Evolutionary conservation across 37 sponge, comb jelly and placozoan species (phyloP), one percentile per base, ranked within the genome.

Genomic region (Halichondria panicea): DNA sequence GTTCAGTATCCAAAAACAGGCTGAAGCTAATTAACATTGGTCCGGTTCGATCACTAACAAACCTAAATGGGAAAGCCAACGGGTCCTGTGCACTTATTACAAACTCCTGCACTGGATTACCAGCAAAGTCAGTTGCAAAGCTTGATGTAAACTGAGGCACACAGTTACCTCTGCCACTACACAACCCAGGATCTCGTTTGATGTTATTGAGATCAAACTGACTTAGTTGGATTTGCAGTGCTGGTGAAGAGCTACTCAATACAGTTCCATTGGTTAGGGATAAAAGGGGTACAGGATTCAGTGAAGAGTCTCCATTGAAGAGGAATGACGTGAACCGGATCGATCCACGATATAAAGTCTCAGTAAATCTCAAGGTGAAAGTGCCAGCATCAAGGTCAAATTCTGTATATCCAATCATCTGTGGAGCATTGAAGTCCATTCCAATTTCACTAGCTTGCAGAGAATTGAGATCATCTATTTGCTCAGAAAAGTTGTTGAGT

Each of bases 101-200:
- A 62, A 86, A 82, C 31, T 66, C 53, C 24, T 70, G 43, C 22
- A 85, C 87, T 60, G 34, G 41, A 71, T 95, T 95, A 4, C 93
- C 96, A 72, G 93, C 93, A 77, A 84, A 88, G 73, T 95, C 96
- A n/a, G 89, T 88, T 8, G 79, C 45, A 46, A 95, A 92, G 25
- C 32, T 70, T 32, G 57, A 32, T 44, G 43, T 53, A 54, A 88
- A 80, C 19, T 53, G 37, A 21, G 93, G 70, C 22, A 75, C 35
- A 66, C 95, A 95, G 65, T 28, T 76, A 28, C 64, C 42, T 7
- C 43, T 19, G 21, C 27, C 13, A 9, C 45, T 46, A 43, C 96
- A 95, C 3, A 95, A 50, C 15, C 28, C 30, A 27, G 25, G 4
- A 4, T 78, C 75, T 8, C 33, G 53, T 50, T 95, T 95, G 59